These are phyloP conservation scores for Nasonia longicornis DNA, from an alignment of 1,140 invertebrate genomes.

Conservation along the genomic window DNA sequence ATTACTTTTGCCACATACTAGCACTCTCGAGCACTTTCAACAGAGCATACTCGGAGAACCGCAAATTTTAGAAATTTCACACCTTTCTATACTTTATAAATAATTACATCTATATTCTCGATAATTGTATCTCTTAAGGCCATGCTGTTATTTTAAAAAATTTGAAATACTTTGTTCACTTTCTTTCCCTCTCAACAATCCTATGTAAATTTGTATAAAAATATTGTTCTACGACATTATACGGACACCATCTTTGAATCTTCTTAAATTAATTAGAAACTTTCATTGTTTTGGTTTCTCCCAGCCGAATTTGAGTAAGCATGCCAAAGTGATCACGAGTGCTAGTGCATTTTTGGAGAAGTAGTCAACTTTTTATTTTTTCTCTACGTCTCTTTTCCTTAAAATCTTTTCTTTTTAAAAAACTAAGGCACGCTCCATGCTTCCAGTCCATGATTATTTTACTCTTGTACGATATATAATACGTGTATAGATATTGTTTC, in stretches of 20 bases:
- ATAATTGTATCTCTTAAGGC: background rate
- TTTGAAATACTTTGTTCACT: background rate
- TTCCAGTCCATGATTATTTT: constrained; percentile 60
- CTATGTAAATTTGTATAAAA: background rate
- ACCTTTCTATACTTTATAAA: background rate
- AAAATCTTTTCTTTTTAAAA: constrained; percentile 45
- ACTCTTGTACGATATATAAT: constrained; percentile 53
- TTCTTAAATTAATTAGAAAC: background rate
- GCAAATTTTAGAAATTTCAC: background rate
- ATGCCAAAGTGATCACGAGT: constrained; percentile 24
- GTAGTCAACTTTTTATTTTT: background rate
- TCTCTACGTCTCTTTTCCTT: constrained; percentile 1
- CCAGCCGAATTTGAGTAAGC: background rate
- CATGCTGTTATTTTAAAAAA: background rate
- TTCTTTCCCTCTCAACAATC: background rate
- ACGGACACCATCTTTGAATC: background rate
- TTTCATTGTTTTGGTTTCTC: background rate
- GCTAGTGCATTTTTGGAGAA: constrained; percentile 2
- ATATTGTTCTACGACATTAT: background rate
- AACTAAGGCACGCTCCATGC: constrained; percentile 66
- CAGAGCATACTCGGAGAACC: background rate
- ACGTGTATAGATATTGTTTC: constrained; percentile 45
- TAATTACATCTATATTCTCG: background rate
- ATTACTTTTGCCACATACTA: background rate
- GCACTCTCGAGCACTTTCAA: constrained; percentile 18